A percentile compares a stretch with the other conserved stretches of the same genome.
Conservation (phyloP, 2,797 vertebrate genomes). For the Lacerta agilis region DNA sequence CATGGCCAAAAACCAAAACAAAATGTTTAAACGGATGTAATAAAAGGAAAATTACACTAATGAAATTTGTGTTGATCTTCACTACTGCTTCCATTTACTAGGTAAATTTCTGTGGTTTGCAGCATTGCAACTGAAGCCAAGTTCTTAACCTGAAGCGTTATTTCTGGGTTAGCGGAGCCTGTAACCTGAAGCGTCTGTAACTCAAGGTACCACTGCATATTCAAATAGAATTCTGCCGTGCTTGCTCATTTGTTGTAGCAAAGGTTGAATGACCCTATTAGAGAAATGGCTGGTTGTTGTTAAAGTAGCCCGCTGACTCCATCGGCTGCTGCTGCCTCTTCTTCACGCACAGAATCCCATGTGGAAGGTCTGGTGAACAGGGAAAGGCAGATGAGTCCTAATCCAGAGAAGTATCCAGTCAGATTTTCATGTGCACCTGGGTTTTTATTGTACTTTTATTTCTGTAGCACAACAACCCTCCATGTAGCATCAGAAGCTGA, state of each 20-base stretch:
- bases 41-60: constrained; percentile 66
- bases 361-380: neutral
- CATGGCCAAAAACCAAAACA: constrained; percentile 60
- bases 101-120: neutral
- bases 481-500: neutral
- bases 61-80: constrained; percentile 31
- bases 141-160: too few species aligned
- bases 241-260: neutral
- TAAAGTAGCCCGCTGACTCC: neutral
- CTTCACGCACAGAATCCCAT: neutral
- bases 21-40: constrained; percentile 79
- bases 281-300: neutral
- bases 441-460: neutral
- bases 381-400: neutral
- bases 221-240: neutral
- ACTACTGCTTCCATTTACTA: neutral
- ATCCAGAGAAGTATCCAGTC: neutral
- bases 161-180: too few species aligned
- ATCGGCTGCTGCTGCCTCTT: neutral
- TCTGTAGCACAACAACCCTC: neutral
- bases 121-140: neutral
- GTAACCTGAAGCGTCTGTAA: too few species aligned
- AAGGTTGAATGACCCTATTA: neutral
- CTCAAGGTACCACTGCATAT: too few species aligned
- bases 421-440: neutral